phyloP scores from a whole-genome alignment of 2,797 vertebrate species.

The Pangasius larnaudii region DNA sequence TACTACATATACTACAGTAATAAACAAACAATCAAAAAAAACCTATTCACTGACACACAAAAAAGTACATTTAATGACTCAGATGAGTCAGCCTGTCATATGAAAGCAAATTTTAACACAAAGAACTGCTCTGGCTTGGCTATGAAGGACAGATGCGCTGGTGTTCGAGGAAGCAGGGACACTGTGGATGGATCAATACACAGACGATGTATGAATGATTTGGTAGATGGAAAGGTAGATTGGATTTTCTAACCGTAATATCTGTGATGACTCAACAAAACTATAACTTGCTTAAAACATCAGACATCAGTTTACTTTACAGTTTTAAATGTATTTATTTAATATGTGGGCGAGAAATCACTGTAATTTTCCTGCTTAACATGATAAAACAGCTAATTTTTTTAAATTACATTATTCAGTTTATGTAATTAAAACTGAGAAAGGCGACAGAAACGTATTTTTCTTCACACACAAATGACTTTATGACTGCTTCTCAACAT shows the following conservation, averaged over 20 bases:
- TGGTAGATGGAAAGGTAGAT: not conserved
- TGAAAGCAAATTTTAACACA: not conserved
- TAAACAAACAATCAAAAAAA: not conserved
- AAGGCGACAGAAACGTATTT: not conserved
- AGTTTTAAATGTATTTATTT: not conserved
- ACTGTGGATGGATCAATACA: constrained; percentile 1
- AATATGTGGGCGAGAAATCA: not conserved
- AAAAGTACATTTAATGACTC: not conserved
- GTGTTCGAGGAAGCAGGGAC: not conserved
- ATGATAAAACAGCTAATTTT: constrained; percentile 16
- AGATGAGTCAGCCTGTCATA: constrained; percentile 32
- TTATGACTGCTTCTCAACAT: not conserved
- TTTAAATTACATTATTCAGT: constrained; percentile 11
- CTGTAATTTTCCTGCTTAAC: constrained; percentile 27
- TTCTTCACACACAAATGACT: not conserved
- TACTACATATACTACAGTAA: not conserved
- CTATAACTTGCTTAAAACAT: not conserved
- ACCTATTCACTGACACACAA: too few species aligned
- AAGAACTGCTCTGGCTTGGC: not conserved
- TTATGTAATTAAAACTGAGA: constrained; percentile 9
- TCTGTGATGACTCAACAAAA: not conserved
- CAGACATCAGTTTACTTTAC: not conserved
- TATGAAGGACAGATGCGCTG: not conserved
- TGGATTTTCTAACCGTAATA: not conserved
- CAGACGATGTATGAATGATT: constrained; percentile 7